These are phyloP conservation scores for Sitta europaea DNA, from an alignment of 2,113 vertebrate genomes.

Conservation along the genomic window DNA sequence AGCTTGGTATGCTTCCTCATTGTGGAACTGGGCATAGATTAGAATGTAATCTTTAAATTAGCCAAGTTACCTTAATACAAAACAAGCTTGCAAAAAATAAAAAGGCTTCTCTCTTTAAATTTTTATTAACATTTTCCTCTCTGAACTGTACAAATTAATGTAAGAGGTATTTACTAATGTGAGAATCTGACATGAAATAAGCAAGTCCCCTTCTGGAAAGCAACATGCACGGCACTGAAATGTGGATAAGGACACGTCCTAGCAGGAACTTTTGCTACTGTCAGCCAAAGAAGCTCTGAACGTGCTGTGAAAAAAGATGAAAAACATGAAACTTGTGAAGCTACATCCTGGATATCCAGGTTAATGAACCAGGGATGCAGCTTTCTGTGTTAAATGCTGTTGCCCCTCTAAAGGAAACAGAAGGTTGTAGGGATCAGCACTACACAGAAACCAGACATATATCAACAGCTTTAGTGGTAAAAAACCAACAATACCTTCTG, in stretches of 20 bases:
- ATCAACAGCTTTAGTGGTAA: rapidly evolving
- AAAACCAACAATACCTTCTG: neutral
- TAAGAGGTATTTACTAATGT: neutral
- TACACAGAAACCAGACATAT: neutral
- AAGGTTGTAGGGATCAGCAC: neutral
- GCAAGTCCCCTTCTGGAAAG: neutral
- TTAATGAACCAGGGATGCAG: neutral
- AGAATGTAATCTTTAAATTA: neutral
- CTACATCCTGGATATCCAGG: neutral
- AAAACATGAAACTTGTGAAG: rapidly evolving
- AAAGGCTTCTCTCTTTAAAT: neutral
- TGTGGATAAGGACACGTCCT: neutral
- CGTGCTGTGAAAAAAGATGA: neutral
- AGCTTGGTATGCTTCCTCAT: neutral
- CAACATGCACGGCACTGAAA: neutral
- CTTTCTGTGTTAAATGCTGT: neutral
- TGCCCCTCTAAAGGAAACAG: neutral
- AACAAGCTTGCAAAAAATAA: neutral
- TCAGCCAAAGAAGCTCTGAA: neutral
- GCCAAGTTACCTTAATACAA: neutral
- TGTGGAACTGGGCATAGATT: neutral
- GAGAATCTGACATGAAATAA: neutral
- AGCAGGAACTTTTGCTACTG: neutral
- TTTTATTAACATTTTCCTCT: neutral
- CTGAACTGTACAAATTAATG: neutral